Base-by-base conservation (phyloP, 2,797 vertebrate species). In the Rhadinocentrus ornatus region DNA sequence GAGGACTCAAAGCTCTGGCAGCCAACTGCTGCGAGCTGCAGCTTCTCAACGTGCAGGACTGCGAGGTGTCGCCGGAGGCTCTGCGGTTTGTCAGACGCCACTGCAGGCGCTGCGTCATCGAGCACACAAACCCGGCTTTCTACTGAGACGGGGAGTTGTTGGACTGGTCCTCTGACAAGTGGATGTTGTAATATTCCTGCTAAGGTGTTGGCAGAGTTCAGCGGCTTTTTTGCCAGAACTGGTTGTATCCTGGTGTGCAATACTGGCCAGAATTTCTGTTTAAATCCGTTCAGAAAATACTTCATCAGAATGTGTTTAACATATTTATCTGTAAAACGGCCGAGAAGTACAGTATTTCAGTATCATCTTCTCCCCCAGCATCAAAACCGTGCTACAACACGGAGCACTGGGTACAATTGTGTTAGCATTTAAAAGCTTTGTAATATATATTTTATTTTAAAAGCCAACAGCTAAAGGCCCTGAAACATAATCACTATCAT, bases 61-160 rank as follows among this genome's bases (percentile, higher is more conserved):
- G 98, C 6, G 98, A 98, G 27, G 96, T 99, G 62, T 95, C 98
- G 0, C 96, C 97, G 8, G 98, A 99, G 90, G 97, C 96, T 4
- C 93, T 99, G 86, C 92, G 96, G 9, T 97, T 99, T 3, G 96
- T 99, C 57, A 93, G 98, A 69, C 96, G 97, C 46, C 97, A 99
- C 80, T 99, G 97, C 92, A 96, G 96, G 71, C 97, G 96, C 81
- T 99, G 98, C 41, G 95, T 98, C 85, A 99, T 99, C 73, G 98
- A 99, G 91, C 98, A 99, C 95, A 99, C 96, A 55, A 99, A 98
- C 93, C 98, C 98, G 1, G 97, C 96, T 76, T 99, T 99, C 93
- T 99, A 97, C 95, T 99, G 93, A 99, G 69, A 26, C 41, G 0
- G 41, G 63, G 31, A 3, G 3, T 41, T 57, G 27, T 35, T 27